Conservation (phyloP, 2,113 vertebrate genomes). For the Tyrannus savana region DNA sequence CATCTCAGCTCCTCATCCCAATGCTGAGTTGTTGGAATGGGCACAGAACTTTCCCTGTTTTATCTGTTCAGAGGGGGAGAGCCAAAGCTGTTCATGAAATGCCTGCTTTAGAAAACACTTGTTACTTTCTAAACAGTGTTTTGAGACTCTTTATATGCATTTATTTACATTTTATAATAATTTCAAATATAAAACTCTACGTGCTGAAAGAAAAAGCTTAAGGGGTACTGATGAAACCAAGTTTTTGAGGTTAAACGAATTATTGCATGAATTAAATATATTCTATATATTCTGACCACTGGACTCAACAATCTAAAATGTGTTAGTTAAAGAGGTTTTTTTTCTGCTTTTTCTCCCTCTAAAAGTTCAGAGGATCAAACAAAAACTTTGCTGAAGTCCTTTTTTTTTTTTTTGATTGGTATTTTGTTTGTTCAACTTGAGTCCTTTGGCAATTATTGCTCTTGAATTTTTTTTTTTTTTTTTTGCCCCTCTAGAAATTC, state of each 20-base stretch:
- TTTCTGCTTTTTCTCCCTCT: not conserved
- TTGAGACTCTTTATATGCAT: not conserved
- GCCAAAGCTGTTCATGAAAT: accelerated
- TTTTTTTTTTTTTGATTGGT: not conserved
- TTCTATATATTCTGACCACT: not conserved
- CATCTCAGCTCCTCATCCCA: not conserved
- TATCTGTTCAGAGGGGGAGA: not conserved
- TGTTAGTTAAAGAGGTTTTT: not conserved
- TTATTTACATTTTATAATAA: not conserved
- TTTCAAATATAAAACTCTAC: not conserved
- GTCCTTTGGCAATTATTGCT: not conserved
- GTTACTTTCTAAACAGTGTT: not conserved
- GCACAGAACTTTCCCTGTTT: not conserved
- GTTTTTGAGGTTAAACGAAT: not conserved
- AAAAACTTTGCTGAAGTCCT: not conserved
- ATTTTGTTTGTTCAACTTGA: constrained; percentile 23
- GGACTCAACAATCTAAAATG: not conserved
- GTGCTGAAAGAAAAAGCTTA: not conserved
- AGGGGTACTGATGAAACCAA: accelerated
- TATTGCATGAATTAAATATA: not conserved
- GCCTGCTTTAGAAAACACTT: not conserved
- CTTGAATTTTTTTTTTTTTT: not conserved
- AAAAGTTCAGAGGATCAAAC: not conserved
- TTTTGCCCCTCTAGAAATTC: not conserved
- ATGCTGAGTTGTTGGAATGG: not conserved